Percentiles rank a stretch among this genome's conserved stretches.
These are phyloP conservation scores for Maccullochella peelii DNA, from an alignment of 2,113 vertebrate genomes.

Conservation along the genomic window DNA sequence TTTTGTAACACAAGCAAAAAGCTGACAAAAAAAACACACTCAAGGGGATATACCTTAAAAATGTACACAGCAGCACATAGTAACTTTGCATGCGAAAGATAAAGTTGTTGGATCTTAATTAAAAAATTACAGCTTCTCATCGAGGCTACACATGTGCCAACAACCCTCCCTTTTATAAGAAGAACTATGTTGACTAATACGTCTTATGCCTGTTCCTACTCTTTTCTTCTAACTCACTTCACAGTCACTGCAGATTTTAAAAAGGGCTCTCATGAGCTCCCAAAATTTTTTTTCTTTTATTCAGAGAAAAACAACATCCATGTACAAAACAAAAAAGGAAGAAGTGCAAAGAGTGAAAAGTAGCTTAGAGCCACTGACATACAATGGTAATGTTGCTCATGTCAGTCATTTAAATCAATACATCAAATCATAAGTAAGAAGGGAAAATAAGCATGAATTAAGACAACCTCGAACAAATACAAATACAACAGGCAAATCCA, in stretches of 20 bases:
- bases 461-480: background rate
- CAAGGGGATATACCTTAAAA: background rate
- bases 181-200: background rate
- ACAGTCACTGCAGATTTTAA: background rate
- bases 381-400: background rate
- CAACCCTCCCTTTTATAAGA: too few species aligned
- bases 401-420: background rate
- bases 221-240: background rate
- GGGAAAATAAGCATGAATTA: background rate
- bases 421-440: background rate
- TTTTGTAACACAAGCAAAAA: slow-evolving; percentile 28
- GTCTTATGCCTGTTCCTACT: background rate
- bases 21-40: background rate
- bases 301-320: background rate
- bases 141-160: background rate
- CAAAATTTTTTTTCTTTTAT: background rate
- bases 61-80: background rate
- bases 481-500: background rate
- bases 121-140: background rate
- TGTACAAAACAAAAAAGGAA: background rate
- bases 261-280: background rate
- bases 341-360: background rate
- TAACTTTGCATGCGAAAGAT: background rate
- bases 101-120: background rate
- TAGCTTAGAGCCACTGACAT: background rate